Conservation (phyloP, 2,888 invertebrate genomes). For the Leucoma salicis region DNA sequence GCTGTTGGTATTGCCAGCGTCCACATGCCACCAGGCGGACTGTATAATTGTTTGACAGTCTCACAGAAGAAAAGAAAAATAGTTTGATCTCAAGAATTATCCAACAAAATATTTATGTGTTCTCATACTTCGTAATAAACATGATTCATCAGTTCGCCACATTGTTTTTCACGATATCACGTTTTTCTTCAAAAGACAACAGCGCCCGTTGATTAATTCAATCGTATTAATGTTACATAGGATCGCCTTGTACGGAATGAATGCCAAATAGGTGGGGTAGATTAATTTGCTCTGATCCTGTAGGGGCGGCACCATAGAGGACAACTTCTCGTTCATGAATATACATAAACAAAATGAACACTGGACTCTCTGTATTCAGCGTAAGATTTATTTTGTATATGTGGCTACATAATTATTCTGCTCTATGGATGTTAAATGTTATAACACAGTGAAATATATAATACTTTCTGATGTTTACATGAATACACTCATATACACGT, state of each 20-base stretch:
- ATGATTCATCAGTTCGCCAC: too few species aligned
- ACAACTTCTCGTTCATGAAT: slow-evolving; percentile 41
- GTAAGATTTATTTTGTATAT: neutral
- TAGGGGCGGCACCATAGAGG: slow-evolving; percentile 46
- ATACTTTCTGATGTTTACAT: too few species aligned
- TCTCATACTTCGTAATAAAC: too few species aligned
- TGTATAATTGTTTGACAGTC: too few species aligned
- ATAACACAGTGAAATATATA: neutral
- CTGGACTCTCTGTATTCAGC: slow-evolving; percentile 15
- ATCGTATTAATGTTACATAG: slow-evolving; percentile 46
- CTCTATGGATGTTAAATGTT: neutral
- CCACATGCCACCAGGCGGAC: too few species aligned
- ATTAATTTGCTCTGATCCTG: slow-evolving; percentile 59
- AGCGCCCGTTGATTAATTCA: slow-evolving; percentile 46
- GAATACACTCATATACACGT: too few species aligned
- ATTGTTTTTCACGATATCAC: too few species aligned
- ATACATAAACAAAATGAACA: slow-evolving; percentile 39
- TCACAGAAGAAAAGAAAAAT: too few species aligned
- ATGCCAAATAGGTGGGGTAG: slow-evolving; percentile 59
- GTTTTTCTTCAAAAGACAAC: too few species aligned
- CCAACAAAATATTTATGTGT: too few species aligned
- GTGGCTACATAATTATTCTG: neutral
- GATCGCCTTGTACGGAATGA: slow-evolving; percentile 50
- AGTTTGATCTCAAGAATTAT: too few species aligned
- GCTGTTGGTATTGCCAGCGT: too few species aligned